These are phyloP conservation scores for Falco cherrug DNA, from an alignment of 2,797 vertebrate species.

Conservation along the genomic window DNA sequence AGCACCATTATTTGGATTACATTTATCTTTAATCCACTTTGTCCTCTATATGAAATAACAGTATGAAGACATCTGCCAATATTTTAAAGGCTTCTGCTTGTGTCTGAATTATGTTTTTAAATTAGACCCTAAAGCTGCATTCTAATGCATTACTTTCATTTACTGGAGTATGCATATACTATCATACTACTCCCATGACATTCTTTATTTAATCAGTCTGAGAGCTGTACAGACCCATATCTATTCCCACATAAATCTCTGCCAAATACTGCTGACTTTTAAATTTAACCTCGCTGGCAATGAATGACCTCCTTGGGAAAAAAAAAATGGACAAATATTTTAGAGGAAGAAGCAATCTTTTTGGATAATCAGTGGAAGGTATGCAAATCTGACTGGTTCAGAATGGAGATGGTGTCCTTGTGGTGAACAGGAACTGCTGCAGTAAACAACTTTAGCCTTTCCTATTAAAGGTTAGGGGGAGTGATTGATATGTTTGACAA, in stretches of 20 bases:
- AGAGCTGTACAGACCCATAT: constrained; percentile 76
- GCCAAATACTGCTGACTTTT: constrained; percentile 69
- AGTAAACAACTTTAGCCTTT: constrained; percentile 53
- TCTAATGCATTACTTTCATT: constrained; percentile 76
- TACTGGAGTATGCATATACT: constrained; percentile 75
- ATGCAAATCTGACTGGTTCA: constrained; percentile 27
- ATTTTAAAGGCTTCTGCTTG: constrained; percentile 76
- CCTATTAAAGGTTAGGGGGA: constrained; percentile 49
- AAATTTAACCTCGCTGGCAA: constrained; percentile 65
- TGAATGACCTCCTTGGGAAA: constrained; percentile 53
- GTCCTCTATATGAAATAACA: constrained; percentile 77
- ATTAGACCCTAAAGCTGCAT: constrained; percentile 75
- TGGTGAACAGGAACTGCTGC: constrained; percentile 9
- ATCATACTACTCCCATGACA: constrained; percentile 70
- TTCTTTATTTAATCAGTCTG: constrained; percentile 82
- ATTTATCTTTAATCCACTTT: constrained; percentile 74
- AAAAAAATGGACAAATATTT: constrained; percentile 35
- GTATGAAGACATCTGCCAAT: constrained; percentile 81
- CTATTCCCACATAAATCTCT: constrained; percentile 66
- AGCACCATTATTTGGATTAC: constrained; percentile 59
- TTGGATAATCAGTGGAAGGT: background rate
- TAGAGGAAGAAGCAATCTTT: constrained; percentile 10
- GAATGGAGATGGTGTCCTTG: constrained; percentile 45
- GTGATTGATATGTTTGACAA: constrained; percentile 53
- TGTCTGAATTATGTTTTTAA: constrained; percentile 78